phyloP scores from a whole-genome alignment of 2,888 invertebrate species.

The Drosophila paramelanica region DNA sequence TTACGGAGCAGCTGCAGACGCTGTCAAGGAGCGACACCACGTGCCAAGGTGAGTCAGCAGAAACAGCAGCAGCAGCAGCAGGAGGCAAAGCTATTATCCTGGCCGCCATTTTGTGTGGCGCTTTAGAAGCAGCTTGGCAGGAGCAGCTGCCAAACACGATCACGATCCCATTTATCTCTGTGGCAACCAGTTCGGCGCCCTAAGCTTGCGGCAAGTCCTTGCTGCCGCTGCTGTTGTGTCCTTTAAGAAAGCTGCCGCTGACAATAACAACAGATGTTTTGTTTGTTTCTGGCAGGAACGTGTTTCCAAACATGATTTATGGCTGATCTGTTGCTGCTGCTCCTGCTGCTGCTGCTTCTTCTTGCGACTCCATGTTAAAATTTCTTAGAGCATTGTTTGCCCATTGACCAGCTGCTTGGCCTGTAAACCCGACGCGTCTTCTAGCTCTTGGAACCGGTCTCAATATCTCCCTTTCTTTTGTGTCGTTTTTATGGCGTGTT shows the following conservation, averaged over 20 bases:
- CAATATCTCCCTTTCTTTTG: slow-evolving; percentile 43
- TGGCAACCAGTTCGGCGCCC: slow-evolving; percentile 75
- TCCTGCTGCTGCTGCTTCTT: slow-evolving; percentile 7
- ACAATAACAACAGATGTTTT: slow-evolving; percentile 64
- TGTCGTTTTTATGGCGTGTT: slow-evolving; percentile 77
- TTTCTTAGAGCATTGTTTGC: slow-evolving; percentile 62
- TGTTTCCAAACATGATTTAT: slow-evolving; percentile 78
- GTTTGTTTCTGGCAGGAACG: slow-evolving; percentile 51
- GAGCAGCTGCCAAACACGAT: slow-evolving; percentile 57
- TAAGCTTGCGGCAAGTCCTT: slow-evolving; percentile 66
- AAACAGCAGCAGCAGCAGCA: slow-evolving; percentile 22
- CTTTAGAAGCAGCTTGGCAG: slow-evolving; percentile 41
- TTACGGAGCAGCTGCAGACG: slow-evolving; percentile 56
- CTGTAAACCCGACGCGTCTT: slow-evolving; percentile 30
- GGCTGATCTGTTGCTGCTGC: slow-evolving; percentile 56
- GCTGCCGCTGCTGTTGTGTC: slow-evolving; percentile 48
- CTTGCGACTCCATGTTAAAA: slow-evolving; percentile 48
- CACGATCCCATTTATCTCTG: slow-evolving; percentile 49
- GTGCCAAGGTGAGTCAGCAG: slow-evolving; percentile 74
- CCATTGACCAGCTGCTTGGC: slow-evolving; percentile 72
- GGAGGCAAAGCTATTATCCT: slow-evolving; percentile 70
- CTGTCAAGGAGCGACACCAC: slow-evolving; percentile 54
- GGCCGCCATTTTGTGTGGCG: slow-evolving; percentile 57
- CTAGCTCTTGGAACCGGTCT: slow-evolving; percentile 65
- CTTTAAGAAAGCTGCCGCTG: slow-evolving; percentile 64